These are phyloP conservation scores for Brachionichthys hirsutus DNA, from an alignment of 2,113 vertebrate species.

Conservation along the genomic window DNA sequence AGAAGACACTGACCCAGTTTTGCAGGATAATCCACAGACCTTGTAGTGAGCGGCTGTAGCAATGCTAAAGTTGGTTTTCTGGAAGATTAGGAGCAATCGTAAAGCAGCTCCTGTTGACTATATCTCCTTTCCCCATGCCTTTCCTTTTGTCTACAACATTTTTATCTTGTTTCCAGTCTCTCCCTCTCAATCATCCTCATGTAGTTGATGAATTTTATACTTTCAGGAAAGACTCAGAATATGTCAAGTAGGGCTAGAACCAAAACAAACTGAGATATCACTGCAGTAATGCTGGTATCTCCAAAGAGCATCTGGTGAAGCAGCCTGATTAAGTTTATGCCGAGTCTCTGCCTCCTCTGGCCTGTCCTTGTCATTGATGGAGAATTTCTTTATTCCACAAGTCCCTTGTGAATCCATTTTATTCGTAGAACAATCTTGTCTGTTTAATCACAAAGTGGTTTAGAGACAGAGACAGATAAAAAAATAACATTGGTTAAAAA, in stretches of 20 bases:
- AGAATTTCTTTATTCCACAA: slow-evolving; percentile 17
- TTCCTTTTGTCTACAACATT: too few relatives aligned
- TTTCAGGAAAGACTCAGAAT: not conserved
- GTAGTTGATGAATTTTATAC: too few relatives aligned
- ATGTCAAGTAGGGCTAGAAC: slow-evolving; percentile 5
- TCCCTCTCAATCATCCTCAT: not conserved
- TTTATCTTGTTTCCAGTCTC: not conserved
- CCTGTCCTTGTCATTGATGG: not conserved
- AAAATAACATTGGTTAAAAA: slow-evolving; percentile 19
- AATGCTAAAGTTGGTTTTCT: too few relatives aligned
- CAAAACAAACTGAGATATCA: not conserved
- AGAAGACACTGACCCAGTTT: too few relatives aligned
- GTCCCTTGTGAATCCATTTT: slow-evolving; percentile 6
- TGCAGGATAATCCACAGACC: too few relatives aligned
- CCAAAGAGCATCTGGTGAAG: slow-evolving; percentile 8
- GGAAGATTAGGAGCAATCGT: too few relatives aligned
- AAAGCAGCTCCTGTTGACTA: too few relatives aligned
- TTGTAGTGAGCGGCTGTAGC: too few relatives aligned
- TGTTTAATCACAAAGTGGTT: slow-evolving; percentile 6
- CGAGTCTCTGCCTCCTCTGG: not conserved
- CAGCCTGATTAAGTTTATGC: not conserved
- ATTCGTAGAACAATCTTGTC: slow-evolving; percentile 15
- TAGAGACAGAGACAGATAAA: slow-evolving; percentile 8
- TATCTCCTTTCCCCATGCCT: too few relatives aligned
- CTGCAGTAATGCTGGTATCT: slow-evolving; percentile 1